Base-by-base conservation (phyloP, 2,888 invertebrate genomes). In the Chorisops tibialis region DNA sequence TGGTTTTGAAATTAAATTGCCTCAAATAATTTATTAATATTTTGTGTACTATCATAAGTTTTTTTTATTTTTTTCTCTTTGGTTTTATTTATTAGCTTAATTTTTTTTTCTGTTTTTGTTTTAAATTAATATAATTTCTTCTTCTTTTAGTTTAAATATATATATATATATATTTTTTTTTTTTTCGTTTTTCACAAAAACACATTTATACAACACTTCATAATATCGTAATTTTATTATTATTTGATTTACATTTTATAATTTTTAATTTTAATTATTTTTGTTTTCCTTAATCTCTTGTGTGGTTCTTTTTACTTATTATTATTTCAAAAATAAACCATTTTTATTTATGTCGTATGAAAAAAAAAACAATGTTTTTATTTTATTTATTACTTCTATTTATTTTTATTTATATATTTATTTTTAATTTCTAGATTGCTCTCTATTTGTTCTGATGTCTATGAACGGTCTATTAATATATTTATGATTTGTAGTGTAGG, bases 61-160 rank as follows among this genome's bases (percentile, higher is more conserved):
- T 47, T 47, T 21, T 18, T 45, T 45, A 45, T 16, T 41, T 19
- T 19, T 30, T 30, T 30, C 30, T 30, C 30, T 30, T 30, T 30
- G 9, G 30, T 30, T 30, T 30, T 30, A 30, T 30, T 30, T 30
- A 50, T 61, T 59, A 56, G 56, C 43, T 54, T 43, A 24, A 39
- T 39, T 51, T 58, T 50, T 65, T 54, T 9, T 62, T 62, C n/a
- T 63, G 59, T 60, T 45, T 24, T 49, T 45, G 22, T 56, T 59
- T 52, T 56, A 18, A 4, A 64, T 47, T n/a, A n/a, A 65, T 56
- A 65, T 65, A 62, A 65, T 63, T 52, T 63, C 21, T 45, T 45
- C 11, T 45, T 43, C 19, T 43, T 43, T 43, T 14, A 19, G 19
- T 14, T 45, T 45, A 14, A 16, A 19, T 3, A 16, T 45, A 16